Evolutionary conservation across 2,888 invertebrate genomes (phyloP).

Genomic region (Chirona hameri): DNA sequence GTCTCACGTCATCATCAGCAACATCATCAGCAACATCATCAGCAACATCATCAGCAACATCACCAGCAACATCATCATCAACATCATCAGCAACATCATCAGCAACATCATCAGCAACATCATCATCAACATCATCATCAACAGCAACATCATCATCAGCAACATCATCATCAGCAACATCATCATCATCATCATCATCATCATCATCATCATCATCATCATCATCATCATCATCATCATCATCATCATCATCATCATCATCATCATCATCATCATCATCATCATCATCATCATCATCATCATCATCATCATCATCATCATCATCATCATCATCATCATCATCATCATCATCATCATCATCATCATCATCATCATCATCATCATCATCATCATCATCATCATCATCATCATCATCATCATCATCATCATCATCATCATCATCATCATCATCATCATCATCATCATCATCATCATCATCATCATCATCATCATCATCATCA

Average conservation of each 20-base stretch:
- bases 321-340: neutral
- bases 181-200: too few species aligned
- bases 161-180: too few species aligned
- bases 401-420: conserved; percentile 1
- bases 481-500: conserved; percentile 22
- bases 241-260: conserved; percentile 8
- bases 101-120: too few species aligned
- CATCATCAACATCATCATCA: too few species aligned
- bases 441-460: conserved; percentile 22
- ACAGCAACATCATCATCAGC: too few species aligned
- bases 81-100: too few species aligned
- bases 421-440: conserved; percentile 22
- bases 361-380: neutral
- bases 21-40: too few species aligned
- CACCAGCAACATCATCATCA: too few species aligned
- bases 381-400: neutral
- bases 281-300: neutral
- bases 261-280: conserved; percentile 22
- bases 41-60: too few species aligned
- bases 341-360: neutral
- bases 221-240: neutral
- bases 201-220: neutral
- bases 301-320: neutral
- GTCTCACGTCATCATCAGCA: too few species aligned
- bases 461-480: conserved; percentile 22